These are phyloP conservation scores for Terebella lapidaria DNA, from an alignment of 2,888 invertebrate genomes.

Conservation along the genomic window DNA sequence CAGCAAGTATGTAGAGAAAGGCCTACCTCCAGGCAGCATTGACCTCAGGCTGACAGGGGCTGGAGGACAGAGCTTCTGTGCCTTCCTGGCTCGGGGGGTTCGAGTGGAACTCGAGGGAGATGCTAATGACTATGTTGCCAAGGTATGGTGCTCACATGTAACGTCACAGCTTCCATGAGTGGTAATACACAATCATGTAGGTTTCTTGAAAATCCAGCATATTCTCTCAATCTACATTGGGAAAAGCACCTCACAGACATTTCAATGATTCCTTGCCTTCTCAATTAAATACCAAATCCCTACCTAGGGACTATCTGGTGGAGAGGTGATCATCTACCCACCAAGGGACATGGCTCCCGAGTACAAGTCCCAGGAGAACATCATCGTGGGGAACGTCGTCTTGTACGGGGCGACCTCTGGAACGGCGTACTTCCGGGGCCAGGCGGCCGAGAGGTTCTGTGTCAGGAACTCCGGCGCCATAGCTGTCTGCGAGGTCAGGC, in stretches of 20 bases:
- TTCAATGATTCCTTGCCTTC: too few relatives aligned
- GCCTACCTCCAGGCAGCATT: constrained; percentile 67
- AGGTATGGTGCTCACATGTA: constrained; percentile 55
- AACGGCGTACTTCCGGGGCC: constrained; percentile 79
- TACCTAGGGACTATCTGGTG: constrained; percentile 93
- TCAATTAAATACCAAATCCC: too few relatives aligned
- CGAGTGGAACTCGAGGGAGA: constrained; percentile 90
- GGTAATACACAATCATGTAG: too few relatives aligned
- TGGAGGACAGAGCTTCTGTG: constrained; percentile 98
- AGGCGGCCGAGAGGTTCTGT: constrained; percentile 96
- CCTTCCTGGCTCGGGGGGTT: constrained; percentile 87
- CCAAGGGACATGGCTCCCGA: constrained; percentile 69
- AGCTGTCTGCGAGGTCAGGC: constrained; percentile 83
- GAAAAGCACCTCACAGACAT: too few relatives aligned
- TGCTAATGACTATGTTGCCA: constrained; percentile 97
- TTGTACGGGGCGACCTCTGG: constrained; percentile 96
- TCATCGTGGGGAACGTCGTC: constrained; percentile 96
- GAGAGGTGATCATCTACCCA: constrained; percentile 86
- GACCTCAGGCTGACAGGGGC: constrained; percentile 78
- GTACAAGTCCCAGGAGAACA: constrained; percentile 88
- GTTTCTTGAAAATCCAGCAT: too few relatives aligned
- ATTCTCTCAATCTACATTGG: too few relatives aligned
- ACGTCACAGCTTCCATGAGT: too few relatives aligned
- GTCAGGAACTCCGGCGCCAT: constrained; percentile 95
- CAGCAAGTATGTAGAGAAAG: constrained; percentile 81